Base-by-base conservation (phyloP, 2,888 invertebrate genomes). In the Callyntrura sp. region DNA sequence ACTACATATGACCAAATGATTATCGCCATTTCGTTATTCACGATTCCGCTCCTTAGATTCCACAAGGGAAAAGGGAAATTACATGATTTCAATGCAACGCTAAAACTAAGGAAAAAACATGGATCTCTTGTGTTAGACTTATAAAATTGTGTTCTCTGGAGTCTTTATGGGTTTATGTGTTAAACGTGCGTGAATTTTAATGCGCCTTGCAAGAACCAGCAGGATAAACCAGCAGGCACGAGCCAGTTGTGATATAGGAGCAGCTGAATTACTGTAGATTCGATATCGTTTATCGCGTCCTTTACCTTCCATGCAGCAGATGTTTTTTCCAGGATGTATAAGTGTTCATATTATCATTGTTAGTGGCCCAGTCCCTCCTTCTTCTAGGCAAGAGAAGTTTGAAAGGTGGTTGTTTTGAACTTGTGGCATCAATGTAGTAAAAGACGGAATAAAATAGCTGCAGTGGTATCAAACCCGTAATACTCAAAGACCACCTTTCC, bases 31-130 rank as follows among this genome's bases (percentile, higher is more conserved):
- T 89, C 84, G 88, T 89, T 84, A 62, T 51, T 87, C 55, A 65
- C 78, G 17, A 17, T 73, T 65, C 68, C 51, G 20, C 51, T 51
- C 25, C 51, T 76, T 23, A 84, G 68, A 73, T 82, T 62, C 55
- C 78, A 65, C 51, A 84, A 65, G 83, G 82, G 62, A 78, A 89
- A 84, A 84, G 65, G 88, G 70, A 78, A 84, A 89, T 89, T 78
- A 89, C 45, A 51, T 79, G 76, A 76, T 81, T 51, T 81, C 85
- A 55, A 84, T 55, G 84, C 28, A 35, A 78, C 51, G 23, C 43
- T 28, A 60, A 57, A 23, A 78, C 25, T 48, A 8, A 62, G 85
- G 78, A 60, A 85, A 76, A 82, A 9, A 51, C 11, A n/a, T 76
- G 23, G 51, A 25, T 76, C 73, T 76, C 73, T 35, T 35, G n/a